Percentiles rank a stretch among this genome's conserved stretches.
Evolutionary conservation across 2,113 vertebrate species (phyloP).

Genomic region (Lepus timidus): DNA sequence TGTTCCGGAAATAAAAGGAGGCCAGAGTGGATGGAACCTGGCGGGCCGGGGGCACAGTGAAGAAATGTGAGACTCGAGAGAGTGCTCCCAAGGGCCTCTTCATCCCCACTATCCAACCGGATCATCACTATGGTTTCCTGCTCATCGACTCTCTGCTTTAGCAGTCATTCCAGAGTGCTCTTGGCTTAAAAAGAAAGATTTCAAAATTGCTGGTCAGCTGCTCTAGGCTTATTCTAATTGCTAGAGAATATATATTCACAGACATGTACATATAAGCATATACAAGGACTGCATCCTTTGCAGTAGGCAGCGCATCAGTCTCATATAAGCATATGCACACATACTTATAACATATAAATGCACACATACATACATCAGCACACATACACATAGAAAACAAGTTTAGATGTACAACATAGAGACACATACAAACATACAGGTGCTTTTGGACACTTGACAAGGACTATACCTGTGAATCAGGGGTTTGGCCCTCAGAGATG

Average conservation of each 20-base stretch:
- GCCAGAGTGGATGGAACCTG: neutral
- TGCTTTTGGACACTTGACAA: constrained; percentile 69
- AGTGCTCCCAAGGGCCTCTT: neutral
- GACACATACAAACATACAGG: neutral
- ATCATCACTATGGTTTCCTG: neutral
- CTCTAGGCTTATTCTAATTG: constrained; percentile 10
- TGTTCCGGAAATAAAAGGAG: neutral
- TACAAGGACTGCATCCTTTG: neutral
- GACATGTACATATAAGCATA: neutral
- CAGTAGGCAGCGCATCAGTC: no score
- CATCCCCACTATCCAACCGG: neutral
- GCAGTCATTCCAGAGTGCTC: neutral
- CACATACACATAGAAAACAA: neutral
- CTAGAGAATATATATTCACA: neutral
- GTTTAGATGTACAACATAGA: neutral
- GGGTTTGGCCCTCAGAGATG: constrained; percentile 38
- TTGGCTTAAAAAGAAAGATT: constrained; percentile 22
- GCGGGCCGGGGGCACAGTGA: neutral
- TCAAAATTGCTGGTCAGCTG: neutral
- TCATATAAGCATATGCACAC: neutral
- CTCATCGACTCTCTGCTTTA: constrained; percentile 38
- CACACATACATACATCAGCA: neutral
- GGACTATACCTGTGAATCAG: constrained; percentile 71
- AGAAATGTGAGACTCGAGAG: neutral
- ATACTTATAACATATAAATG: neutral